Evolutionary conservation across 2,797 vertebrate species (phyloP).

Genomic region (Arrhamphus sclerolepis): DNA sequence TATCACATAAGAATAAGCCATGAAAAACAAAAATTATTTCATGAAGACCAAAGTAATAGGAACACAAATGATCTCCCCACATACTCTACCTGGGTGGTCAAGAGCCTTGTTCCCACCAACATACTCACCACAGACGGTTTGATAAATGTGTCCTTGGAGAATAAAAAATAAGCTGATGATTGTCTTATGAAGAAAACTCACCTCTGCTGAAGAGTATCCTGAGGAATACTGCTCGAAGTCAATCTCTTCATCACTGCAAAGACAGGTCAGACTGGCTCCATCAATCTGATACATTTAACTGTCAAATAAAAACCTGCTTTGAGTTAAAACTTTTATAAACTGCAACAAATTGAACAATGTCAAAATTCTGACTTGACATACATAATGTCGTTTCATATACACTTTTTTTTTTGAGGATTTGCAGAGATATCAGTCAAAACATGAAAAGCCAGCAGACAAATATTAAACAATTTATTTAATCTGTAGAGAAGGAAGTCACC

Average conservation of each 20-base stretch:
- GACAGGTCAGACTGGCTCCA: slow-evolving; percentile 28
- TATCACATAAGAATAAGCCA: not conserved
- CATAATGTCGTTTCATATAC: not conserved
- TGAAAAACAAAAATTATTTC: not conserved
- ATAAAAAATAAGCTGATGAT: slow-evolving; percentile 6
- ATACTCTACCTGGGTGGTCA: not conserved
- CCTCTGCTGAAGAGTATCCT: slow-evolving; percentile 97
- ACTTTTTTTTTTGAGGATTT: too few species aligned
- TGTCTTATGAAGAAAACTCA: slow-evolving; percentile 68
- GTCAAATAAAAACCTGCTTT: not conserved
- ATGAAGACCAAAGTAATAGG: not conserved
- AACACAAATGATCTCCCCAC: not conserved
- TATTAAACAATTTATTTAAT: too few species aligned
- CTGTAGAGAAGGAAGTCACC: too few species aligned
- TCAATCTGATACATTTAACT: slow-evolving; percentile 10
- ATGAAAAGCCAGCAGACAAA: too few species aligned
- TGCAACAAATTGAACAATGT: not conserved
- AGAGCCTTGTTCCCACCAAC: not conserved
- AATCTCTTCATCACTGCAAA: slow-evolving; percentile 88
- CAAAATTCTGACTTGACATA: not conserved
- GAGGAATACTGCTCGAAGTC: slow-evolving; percentile 94
- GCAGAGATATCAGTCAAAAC: too few species aligned
- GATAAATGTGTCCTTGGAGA: not conserved
- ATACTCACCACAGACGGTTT: not conserved
- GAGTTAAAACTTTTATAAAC: not conserved